Base-by-base conservation (phyloP, 2,888 invertebrate species). In the Ochlodes sylvanus region DNA sequence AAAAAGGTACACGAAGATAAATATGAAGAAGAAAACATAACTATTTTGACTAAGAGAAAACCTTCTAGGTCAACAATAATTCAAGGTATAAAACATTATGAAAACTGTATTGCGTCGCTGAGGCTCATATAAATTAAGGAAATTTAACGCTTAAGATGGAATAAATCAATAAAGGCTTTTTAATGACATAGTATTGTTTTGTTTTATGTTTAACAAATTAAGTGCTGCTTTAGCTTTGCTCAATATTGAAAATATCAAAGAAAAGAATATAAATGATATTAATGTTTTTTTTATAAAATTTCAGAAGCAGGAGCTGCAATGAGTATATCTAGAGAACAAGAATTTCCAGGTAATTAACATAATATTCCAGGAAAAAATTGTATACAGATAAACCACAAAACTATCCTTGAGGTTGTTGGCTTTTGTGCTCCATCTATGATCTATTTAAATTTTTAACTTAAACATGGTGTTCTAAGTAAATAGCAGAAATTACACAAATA, bases 291-390 rank as follows among this genome's bases (percentile, higher is more conserved):
- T 50, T 66, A 27, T 50, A 42, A 69, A 71, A 75, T 93, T 87
- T 63, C 94, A 96, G 96, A 96, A 89, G 96, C 95, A 14, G 92
- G 88, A 76, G 96, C 94, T 41, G 95, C 95, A 14, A 94, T 96
- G 82, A 96, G 95, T 79, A 96, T 96, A 75, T 94, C 96, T 12
- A 94, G 94, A 78, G 95, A 96, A 88, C 94, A 95, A 83, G 94
- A 95, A 79, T 94, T 96, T 74, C 93, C 93, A 76, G 94, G 87
- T 90, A 57, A 61, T 62, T 34, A n/a, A n/a, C n/a, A n/a, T n/a
- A n/a, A n/a, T n/a, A n/a, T n/a, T n/a, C n/a, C n/a, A n/a, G n/a
- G n/a, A n/a, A n/a, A n/a, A n/a, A n/a, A n/a, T n/a, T n/a, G n/a
- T n/a, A n/a, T n/a, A n/a, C n/a, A n/a, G n/a, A n/a, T n/a, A n/a